phyloP scores from a whole-genome alignment of 1,140 invertebrate genomes.

The Meloidogyne floridensis region DNA sequence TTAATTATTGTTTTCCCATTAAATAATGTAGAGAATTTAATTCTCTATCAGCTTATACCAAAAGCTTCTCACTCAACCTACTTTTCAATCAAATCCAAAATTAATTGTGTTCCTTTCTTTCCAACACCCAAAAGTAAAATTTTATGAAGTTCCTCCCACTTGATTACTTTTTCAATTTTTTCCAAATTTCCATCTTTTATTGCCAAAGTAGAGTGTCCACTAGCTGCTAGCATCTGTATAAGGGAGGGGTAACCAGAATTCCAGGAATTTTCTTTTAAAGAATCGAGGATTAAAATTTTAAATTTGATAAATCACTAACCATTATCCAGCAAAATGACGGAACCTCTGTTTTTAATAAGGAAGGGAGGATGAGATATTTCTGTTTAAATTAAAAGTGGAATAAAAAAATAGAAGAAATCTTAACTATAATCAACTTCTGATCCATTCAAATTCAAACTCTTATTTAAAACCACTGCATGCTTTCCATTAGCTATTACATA shows the following conservation, averaged over 20 bases:
- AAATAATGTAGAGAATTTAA: not conserved
- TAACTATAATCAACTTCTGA: not conserved
- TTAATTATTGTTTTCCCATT: not conserved
- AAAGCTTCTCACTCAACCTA: not conserved
- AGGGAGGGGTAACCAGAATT: constrained; percentile 34
- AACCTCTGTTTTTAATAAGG: constrained; percentile 37
- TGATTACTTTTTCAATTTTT: constrained; percentile 13
- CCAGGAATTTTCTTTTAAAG: constrained; percentile 14
- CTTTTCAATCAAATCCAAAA: constrained; percentile 12
- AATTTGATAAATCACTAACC: not conserved
- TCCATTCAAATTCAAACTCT: constrained; percentile 12
- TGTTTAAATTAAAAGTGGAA: not conserved
- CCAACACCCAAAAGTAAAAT: constrained; percentile 22
- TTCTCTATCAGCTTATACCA: not conserved
- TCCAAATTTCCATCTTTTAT: constrained; percentile 14
- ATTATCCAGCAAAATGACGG: constrained; percentile 24
- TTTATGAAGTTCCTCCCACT: constrained; percentile 25
- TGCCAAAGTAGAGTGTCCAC: constrained; percentile 38
- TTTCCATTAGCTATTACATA: constrained; percentile 52
- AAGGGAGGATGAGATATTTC: constrained; percentile 32
- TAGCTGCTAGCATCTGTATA: constrained; percentile 41
- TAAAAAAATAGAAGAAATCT: not conserved
- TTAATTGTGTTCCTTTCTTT: constrained; percentile 1
- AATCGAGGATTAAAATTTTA: not conserved
- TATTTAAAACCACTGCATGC: constrained; percentile 40